These are phyloP conservation scores for Catamblyrhynchus diadema DNA, from an alignment of 2,797 vertebrate genomes.

Conservation along the genomic window DNA sequence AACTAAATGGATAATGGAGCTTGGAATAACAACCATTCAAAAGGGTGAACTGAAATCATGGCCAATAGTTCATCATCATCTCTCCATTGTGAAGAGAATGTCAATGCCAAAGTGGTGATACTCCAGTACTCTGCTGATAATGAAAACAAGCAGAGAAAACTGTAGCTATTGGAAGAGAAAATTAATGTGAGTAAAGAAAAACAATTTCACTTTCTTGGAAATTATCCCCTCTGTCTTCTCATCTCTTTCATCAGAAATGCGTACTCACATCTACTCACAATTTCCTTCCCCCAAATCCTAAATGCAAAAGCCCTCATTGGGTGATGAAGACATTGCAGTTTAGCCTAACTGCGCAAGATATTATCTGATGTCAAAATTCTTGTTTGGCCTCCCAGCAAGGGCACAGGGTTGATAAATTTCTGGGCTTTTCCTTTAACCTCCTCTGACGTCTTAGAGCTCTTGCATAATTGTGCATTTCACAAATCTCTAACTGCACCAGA, in stretches of 20 bases:
- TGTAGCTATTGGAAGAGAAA: not conserved
- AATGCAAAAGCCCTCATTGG: not conserved
- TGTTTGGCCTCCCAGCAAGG: not conserved
- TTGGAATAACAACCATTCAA: not conserved
- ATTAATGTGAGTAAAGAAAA: not conserved
- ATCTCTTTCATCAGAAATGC: fast-evolving
- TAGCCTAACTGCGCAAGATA: not conserved
- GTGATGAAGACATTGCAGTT: not conserved
- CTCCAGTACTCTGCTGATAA: not conserved
- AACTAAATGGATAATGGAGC: not conserved
- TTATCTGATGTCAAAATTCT: not conserved
- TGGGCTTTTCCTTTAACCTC: not conserved
- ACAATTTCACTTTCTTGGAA: not conserved
- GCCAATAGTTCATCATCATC: not conserved
- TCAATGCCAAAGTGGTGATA: not conserved
- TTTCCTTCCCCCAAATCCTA: not conserved
- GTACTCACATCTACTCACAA: not conserved
- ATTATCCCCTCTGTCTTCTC: not conserved
- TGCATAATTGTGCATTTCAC: not conserved
- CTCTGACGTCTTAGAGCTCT: not conserved
- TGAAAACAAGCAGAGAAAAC: not conserved
- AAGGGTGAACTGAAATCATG: not conserved
- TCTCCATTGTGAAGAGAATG: not conserved
- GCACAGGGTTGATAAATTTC: not conserved
- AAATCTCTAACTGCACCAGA: not conserved